Evolutionary conservation across 1,140 invertebrate genomes (phyloP), one percentile per base, ranked within the genome.

Genomic region (Brachystomella parvula): DNA sequence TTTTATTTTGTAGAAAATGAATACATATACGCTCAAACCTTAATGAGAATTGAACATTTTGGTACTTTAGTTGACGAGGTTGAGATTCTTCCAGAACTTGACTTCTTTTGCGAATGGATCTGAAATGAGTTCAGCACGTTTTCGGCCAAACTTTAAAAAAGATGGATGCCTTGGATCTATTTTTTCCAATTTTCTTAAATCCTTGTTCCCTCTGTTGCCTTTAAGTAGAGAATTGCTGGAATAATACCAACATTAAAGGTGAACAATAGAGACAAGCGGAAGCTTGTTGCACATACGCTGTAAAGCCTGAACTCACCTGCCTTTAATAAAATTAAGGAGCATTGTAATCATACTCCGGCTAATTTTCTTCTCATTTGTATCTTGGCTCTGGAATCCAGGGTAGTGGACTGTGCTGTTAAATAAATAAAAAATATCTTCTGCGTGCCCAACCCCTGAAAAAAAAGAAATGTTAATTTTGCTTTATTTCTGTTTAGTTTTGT

Each of bases 371-470:
- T 39, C 35, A 19, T 39, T 39, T 39, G 6, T 6, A 39, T 39
- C 35, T 39, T 19, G 6, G 35, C 6, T 9, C 35, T 39, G 35
- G 35, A 39, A 39, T 6, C 35, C 35, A 39, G 35, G 6, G 19
- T 39, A 39, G 19, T 39, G 19, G 6, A 9, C 6, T 39, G 60
- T 62, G 29, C 28, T 35, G 32, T 70, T 70, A 39, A 70, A 64
- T 3, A 66, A 49, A 29, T 63, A 70, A 57, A 70, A 70, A 0
- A 60, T 53, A 24, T 70, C 68, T 66, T 72, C 64, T 0, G 60
- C 61, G 47, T 72, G 71, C 0, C 44, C 59, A 57, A 66, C 60
- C 6, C 69, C 69, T 71, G 49, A 24, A 59, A 49, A 28, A 21
- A 53, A 21, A 44, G 30, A 9, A 61, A 26, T n/a, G n/a, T n/a